Percentiles rank a stretch among this genome's conserved stretches.
These are phyloP conservation scores for Netta rufina DNA, from an alignment of 2,797 vertebrate genomes.

Conservation along the genomic window DNA sequence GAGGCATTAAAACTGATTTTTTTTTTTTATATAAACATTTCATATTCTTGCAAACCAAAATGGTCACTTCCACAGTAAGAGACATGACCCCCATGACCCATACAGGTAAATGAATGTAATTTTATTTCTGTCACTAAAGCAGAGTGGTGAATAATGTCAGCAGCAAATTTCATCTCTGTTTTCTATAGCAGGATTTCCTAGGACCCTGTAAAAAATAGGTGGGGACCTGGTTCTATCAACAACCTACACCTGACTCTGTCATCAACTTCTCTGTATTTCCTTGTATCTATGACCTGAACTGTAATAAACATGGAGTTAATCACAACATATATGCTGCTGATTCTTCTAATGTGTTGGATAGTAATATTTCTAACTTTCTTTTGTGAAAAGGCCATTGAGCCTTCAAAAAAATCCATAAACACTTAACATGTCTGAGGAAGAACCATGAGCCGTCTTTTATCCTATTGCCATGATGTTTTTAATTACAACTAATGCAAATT, in stretches of 20 bases:
- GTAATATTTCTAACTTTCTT: neutral
- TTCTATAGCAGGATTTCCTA: neutral
- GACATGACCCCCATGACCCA: neutral
- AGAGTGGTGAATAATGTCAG: neutral
- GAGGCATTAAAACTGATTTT: neutral
- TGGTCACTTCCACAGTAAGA: neutral
- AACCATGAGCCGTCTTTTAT: rapidly evolving
- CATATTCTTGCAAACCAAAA: neutral
- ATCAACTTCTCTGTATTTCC: neutral
- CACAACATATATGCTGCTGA: neutral
- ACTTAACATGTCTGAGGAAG: neutral
- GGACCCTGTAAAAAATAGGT: neutral
- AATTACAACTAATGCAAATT: neutral
- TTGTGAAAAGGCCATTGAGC: neutral
- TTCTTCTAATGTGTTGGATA: neutral
- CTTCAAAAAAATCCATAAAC: neutral
- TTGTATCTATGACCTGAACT: neutral
- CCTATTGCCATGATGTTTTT: neutral
- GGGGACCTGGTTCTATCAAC: neutral
- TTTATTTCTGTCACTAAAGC: neutral
- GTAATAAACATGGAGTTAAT: neutral
- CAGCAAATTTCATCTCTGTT: neutral
- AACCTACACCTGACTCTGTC: neutral
- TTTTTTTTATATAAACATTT: neutral
- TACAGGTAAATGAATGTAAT: neutral